phyloP scores from a whole-genome alignment of 2,113 vertebrate genomes.

The Pseudopodoces humilis region DNA sequence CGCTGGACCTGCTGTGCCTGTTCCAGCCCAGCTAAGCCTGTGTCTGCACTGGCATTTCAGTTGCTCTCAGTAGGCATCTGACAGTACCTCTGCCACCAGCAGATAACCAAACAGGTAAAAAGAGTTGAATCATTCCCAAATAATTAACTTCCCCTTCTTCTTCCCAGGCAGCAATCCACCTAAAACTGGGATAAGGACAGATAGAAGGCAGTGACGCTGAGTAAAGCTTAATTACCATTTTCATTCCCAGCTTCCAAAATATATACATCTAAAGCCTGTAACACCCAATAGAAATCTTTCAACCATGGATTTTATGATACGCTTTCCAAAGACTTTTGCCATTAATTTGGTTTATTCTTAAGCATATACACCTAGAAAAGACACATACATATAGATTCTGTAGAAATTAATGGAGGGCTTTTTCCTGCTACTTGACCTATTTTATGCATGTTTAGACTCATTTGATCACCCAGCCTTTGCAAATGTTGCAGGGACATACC shows the following conservation, averaged over 20 bases:
- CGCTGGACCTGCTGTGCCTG: not conserved
- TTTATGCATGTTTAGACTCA: not conserved
- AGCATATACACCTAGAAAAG: not conserved
- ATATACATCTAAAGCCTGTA: not conserved
- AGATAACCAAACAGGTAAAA: not conserved
- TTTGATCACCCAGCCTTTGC: not conserved
- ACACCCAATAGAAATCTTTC: not conserved
- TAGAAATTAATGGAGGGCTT: not conserved
- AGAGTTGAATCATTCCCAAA: not conserved
- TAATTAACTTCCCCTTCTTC: not conserved
- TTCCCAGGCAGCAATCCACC: not conserved
- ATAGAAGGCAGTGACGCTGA: not conserved
- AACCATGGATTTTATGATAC: not conserved
- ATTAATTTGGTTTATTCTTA: not conserved
- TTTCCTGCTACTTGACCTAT: not conserved
- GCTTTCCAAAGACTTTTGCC: not conserved
- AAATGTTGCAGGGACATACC: not conserved
- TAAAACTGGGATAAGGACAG: not conserved
- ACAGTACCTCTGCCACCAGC: not conserved
- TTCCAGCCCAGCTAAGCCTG: not conserved
- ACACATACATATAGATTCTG: not conserved
- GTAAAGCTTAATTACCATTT: not conserved
- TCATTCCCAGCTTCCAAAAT: not conserved
- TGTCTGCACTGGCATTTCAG: not conserved
- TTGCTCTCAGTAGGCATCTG: fast-evolving